A percentile compares a stretch with the other conserved stretches of the same genome.
Evolutionary conservation across 2,888 invertebrate species (phyloP).

Genomic region (Pseudoips prasinana): DNA sequence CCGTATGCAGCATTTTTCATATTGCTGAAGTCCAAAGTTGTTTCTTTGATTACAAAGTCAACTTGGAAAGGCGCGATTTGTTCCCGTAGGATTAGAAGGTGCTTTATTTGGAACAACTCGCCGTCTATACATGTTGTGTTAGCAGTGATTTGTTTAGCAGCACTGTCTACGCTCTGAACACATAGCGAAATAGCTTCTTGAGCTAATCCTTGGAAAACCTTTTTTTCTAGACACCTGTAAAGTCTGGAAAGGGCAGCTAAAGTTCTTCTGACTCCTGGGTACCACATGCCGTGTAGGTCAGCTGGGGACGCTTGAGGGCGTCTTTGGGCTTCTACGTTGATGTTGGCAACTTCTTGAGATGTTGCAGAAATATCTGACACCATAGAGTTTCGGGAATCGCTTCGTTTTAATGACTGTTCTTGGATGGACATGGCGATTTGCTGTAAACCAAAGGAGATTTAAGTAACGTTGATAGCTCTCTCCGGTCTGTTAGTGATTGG

Average conservation of each 20-base stretch:
- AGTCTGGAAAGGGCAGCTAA: conserved; percentile 95
- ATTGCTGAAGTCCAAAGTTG: conserved; percentile 95
- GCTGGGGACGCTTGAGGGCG: conserved; percentile 88
- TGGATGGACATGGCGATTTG: conserved; percentile 85
- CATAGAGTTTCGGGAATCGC: conserved; percentile 86
- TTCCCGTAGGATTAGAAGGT: conserved; percentile 96
- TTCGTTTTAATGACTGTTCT: conserved; percentile 80
- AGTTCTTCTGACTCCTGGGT: conserved; percentile 97
- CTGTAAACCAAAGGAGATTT: conserved; percentile 48
- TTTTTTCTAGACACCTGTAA: conserved; percentile 93
- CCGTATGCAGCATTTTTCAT: conserved; percentile 93
- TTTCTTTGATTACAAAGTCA: conserved; percentile 96
- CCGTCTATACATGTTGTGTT: conserved; percentile 94
- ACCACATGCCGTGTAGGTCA: conserved; percentile 99
- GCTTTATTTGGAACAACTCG: conserved; percentile 98
- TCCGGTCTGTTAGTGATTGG: too few species aligned
- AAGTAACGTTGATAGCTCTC: not conserved
- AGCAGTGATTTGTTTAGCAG: conserved; percentile 89
- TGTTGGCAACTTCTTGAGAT: conserved; percentile 87
- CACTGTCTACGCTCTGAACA: conserved; percentile 93
- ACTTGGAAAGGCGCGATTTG: conserved; percentile 99
- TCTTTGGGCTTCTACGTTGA: conserved; percentile 70
- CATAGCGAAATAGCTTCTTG: conserved; percentile 97
- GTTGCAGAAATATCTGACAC: conserved; percentile 85
- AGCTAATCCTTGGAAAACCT: conserved; percentile 97